These are phyloP conservation scores for Dysidea cf. avara DNA, from an alignment of 37 sponge, comb jelly and placozoan species.

Conservation along the genomic window DNA sequence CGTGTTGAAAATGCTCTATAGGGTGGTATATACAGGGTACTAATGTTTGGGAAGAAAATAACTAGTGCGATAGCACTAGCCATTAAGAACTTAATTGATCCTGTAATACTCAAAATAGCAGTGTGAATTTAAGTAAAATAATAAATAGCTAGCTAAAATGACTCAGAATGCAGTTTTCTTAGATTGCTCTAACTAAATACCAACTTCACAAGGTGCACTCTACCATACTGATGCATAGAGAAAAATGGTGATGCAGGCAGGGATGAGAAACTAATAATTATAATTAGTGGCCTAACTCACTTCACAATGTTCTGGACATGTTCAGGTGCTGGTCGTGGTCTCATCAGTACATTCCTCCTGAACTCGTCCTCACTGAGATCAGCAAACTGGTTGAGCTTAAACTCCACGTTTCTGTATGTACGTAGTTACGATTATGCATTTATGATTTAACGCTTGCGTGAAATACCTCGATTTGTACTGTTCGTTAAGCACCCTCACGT, in stretches of 20 bases:
- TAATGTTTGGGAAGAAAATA: no score
- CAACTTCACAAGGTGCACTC: not conserved
- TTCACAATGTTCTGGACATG: not conserved
- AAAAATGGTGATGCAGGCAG: not conserved
- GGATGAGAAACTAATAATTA: not conserved
- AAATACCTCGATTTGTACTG: constrained; percentile 33
- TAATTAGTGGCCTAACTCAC: not conserved
- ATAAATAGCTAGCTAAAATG: not conserved
- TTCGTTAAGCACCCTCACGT: constrained; percentile 32
- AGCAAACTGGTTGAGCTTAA: constrained; percentile 73
- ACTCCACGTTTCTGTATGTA: constrained; percentile 40
- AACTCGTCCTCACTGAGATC: constrained; percentile 73
- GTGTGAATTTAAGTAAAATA: not conserved
- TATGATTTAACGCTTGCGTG: not conserved
- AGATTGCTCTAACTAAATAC: not conserved
- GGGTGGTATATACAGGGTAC: no score
- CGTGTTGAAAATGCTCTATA: no score
- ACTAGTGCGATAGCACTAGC: no score
- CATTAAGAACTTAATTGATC: no score
- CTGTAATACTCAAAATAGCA: no score
- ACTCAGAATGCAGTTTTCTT: no score
- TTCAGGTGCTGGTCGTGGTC: constrained; percentile 17
- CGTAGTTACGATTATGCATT: not conserved
- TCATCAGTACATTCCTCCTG: constrained; percentile 54
- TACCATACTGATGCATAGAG: not conserved